Base-by-base conservation (phyloP, 2,797 vertebrate genomes). In the Urocyon cinereoargenteus region DNA sequence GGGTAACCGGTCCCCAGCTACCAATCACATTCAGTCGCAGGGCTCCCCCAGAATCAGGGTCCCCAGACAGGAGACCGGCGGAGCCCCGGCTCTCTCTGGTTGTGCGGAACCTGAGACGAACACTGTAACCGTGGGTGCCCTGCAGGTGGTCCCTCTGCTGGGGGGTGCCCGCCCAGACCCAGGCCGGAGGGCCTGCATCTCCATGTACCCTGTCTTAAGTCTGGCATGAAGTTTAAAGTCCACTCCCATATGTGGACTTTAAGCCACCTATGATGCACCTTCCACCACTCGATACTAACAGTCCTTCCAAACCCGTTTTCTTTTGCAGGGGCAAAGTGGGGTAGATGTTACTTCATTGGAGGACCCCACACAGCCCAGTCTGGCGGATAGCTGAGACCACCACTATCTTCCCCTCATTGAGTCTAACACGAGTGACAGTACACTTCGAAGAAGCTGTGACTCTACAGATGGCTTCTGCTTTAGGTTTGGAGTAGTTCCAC, bases 51-150 rank as follows among this genome's bases (percentile, higher is more conserved):
- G 81, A 62, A 51, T 40, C 22, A 4, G 73, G 61, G 51, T 70
- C 90, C 64, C 93, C 26, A 55, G 19, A 22, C 2, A 26, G 24
- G 77, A 85, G 45, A 31, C 1, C 10, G 83, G 55, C 0, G 6
- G 2, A 70, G 75, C 31, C 40, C 81, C 36, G 75, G 93, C 53
- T 95, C 94, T 70, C 79, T 93, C 97, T 97, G 91, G 96, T 40
- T 61, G n/a, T 78, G 75, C 92, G 70, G 90, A 96, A 97, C 90
- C 98, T 96, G 97, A 98, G 87, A 81, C 24, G n/a, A 64, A n/a
- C 1, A 0, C 15, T 18, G 1, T n/a, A 10, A 40, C 53, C 66
- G 70, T 0, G 3, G 57, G 90, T 24, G 36, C 31, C 86, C 73
- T 66, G 14, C 0, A 0, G 0, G 7, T 31, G 13, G 31, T 36